Evolutionary conservation across 2,113 vertebrate genomes (phyloP), one percentile per base, ranked within the genome.

Genomic region (Lontra canadensis): DNA sequence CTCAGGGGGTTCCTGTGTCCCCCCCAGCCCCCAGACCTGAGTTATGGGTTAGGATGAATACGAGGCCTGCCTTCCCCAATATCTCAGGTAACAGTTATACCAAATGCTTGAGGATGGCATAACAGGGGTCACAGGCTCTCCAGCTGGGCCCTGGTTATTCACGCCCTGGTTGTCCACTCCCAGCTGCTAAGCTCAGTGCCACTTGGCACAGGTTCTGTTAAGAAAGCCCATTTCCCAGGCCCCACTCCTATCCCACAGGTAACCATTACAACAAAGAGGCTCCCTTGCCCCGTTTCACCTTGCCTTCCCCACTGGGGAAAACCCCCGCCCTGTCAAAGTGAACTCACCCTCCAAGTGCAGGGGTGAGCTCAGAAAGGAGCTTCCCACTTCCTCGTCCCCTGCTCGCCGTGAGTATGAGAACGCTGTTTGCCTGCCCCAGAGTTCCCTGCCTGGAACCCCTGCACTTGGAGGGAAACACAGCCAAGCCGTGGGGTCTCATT

Each of bases 401-500:
- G n/a, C n/a, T n/a, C n/a, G n/a, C n/a, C n/a, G n/a, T n/a, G n/a
- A n/a, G n/a, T n/a, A n/a, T n/a, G n/a, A n/a, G n/a, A n/a, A n/a
- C n/a, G n/a, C n/a, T n/a, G n/a, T n/a, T n/a, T n/a, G n/a, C n/a
- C n/a, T n/a, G n/a, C n/a, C n/a, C n/a, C n/a, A n/a, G n/a, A n/a
- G n/a, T n/a, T n/a, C n/a, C n/a, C n/a, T n/a, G n/a, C n/a, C n/a
- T n/a, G n/a, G n/a, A n/a, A n/a, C n/a, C n/a, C 7, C 0, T 36
- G 31, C 31, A 20, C 1, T 26, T 26, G 39, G 36, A 36, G 39
- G 31, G 23, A 63, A 26, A 59, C 13, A 13, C 3, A 31, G 18
- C 52, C 57, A 7, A 1, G 4, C 78, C 1, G 0, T 12, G 4
- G 11, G 31, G 34, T 39, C 1, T 61, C 26, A 2, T 21, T 52